A percentile compares a stretch with the other conserved stretches of the same genome.
Evolutionary conservation across 2,888 invertebrate species (phyloP).

Genomic region (Mimachlamys varia): DNA sequence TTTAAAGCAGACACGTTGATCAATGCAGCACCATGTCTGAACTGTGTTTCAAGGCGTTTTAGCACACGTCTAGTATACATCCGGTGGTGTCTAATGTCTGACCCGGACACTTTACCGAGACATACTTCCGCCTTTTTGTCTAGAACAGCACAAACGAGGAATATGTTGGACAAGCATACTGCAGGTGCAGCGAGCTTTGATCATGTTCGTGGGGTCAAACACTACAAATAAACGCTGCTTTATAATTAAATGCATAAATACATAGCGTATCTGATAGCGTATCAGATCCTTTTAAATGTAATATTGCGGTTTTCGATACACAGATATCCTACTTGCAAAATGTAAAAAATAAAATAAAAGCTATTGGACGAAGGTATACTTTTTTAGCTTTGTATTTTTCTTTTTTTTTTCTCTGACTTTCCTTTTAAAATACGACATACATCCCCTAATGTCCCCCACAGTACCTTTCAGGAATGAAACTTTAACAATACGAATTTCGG

Average conservation of each 20-base stretch:
- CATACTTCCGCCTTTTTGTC: background rate
- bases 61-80: background rate
- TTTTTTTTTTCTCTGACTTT: background rate
- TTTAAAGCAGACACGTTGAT: background rate
- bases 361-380: background rate
- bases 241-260: too few species aligned
- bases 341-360: background rate
- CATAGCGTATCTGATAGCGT: background rate
- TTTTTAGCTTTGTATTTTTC: background rate
- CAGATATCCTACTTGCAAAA: background rate
- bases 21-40: background rate
- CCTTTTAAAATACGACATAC: background rate
- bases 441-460: background rate
- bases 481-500: background rate
- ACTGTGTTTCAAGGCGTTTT: background rate
- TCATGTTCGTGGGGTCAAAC: background rate
- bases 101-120: background rate
- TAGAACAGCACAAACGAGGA: background rate
- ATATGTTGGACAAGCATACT: background rate
- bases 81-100: background rate
- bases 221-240: background rate
- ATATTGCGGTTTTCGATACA: background rate
- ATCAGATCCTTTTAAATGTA: background rate
- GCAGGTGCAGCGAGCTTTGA: background rate
- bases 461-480: background rate